Percentiles rank a stretch among this genome's conserved stretches.
Evolutionary conservation across 2,113 vertebrate genomes (phyloP).

Genomic region (Psephotus haematonotus): DNA sequence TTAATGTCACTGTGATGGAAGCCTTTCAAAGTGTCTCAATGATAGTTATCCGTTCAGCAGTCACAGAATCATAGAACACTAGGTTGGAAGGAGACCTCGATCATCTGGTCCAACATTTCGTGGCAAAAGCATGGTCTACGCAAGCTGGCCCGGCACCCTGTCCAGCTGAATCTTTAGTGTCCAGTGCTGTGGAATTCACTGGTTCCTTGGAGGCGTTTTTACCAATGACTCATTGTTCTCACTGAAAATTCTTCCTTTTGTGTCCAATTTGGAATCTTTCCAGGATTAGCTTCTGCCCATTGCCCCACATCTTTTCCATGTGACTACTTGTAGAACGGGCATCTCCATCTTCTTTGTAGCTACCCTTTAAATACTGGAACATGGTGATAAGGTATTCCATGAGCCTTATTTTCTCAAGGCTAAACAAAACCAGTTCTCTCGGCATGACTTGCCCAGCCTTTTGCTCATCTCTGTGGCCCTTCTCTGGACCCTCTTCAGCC

Average conservation of each 20-base stretch:
- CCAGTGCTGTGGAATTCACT: not conserved
- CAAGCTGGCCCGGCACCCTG: not conserved
- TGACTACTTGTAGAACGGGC: not conserved
- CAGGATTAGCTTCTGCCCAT: not conserved
- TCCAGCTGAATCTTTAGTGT: not conserved
- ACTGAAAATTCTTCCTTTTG: not conserved
- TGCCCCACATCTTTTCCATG: not conserved
- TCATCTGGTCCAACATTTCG: not conserved
- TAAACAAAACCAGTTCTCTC: not conserved
- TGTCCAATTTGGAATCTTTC: not conserved
- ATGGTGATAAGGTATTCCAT: not conserved
- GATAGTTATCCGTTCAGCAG: not conserved
- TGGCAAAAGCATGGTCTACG: not conserved
- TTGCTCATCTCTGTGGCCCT: not conserved
- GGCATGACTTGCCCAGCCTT: not conserved
- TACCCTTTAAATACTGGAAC: not conserved
- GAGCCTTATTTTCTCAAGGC: not conserved
- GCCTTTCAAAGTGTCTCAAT: not conserved
- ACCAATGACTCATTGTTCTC: not conserved
- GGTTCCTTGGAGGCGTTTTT: not conserved
- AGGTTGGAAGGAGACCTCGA: not conserved
- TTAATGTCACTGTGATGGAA: rapidly evolving
- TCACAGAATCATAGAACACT: not conserved
- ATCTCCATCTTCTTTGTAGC: not conserved
- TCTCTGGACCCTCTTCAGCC: not conserved